Conservation (phyloP, 2,797 vertebrate genomes). For the Philypnodon macrostomus region DNA sequence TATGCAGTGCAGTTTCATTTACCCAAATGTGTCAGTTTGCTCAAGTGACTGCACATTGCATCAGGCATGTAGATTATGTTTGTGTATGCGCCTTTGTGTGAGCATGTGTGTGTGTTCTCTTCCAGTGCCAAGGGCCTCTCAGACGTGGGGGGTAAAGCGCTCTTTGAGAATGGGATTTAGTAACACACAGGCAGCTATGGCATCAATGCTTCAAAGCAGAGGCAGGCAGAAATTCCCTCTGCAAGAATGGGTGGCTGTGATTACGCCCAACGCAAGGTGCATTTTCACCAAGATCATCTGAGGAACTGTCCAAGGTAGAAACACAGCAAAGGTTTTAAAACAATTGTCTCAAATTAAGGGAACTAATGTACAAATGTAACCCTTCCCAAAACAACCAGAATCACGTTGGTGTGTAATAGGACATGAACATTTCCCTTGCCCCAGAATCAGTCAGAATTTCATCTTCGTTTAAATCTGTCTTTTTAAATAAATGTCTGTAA, state of each 20-base stretch:
- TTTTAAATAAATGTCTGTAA: conserved; percentile 59
- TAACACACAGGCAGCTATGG: conserved; percentile 59
- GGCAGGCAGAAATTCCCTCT: conserved; percentile 42
- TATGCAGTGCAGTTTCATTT: conserved; percentile 46
- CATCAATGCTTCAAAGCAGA: conserved; percentile 64
- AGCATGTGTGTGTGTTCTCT: conserved; percentile 35
- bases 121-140: conserved; percentile 61
- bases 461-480: conserved; percentile 41
- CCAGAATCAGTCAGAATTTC: conserved; percentile 49
- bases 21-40: conserved; percentile 59
- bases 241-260: conserved; percentile 32
- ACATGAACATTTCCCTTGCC: conserved; percentile 57
- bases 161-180: conserved; percentile 75
- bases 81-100: conserved; percentile 52
- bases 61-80: conserved; percentile 70
- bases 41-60: conserved; percentile 68
- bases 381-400: conserved; percentile 8
- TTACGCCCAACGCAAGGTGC: conserved; percentile 39
- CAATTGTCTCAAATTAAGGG: background rate
- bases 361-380: too few species aligned
- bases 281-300: conserved; percentile 38
- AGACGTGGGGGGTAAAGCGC: conserved; percentile 65
- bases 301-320: conserved; percentile 29
- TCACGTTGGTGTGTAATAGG: conserved; percentile 45
- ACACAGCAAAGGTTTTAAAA: conserved; percentile 5